A percentile compares a stretch with the other conserved stretches of the same genome.
These are phyloP conservation scores for Agraylea sexmaculata DNA, from an alignment of 1,140 invertebrate genomes.

Conservation along the genomic window DNA sequence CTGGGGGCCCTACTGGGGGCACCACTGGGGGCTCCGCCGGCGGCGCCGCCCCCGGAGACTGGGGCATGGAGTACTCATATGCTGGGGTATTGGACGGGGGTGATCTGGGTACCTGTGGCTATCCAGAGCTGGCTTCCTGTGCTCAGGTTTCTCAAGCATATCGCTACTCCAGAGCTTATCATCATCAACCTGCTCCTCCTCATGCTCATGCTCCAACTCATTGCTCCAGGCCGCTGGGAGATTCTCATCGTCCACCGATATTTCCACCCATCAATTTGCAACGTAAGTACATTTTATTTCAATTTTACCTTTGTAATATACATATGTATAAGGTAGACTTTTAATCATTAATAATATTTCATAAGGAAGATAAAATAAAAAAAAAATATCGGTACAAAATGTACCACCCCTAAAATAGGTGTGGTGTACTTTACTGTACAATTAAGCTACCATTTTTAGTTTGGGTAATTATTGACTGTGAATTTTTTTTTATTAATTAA, in stretches of 20 bases:
- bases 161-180: constrained; percentile 51
- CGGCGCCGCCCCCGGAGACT: constrained; percentile 8
- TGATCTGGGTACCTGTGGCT: constrained; percentile 47
- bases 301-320: too few species aligned
- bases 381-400: too few species aligned
- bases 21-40: background rate
- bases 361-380: too few species aligned
- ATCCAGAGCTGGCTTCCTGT: constrained; percentile 73
- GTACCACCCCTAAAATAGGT: too few species aligned
- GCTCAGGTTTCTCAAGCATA: constrained; percentile 76
- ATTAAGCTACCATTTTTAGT: too few species aligned
- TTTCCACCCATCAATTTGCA: constrained; percentile 41
- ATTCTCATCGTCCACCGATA: constrained; percentile 32
- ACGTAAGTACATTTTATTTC: constrained; percentile 35
- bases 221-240: constrained; percentile 33
- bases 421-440: too few species aligned
- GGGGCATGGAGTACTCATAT: constrained; percentile 39
- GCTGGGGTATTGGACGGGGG: constrained; percentile 25
- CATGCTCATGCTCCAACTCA: constrained; percentile 35
- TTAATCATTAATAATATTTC: too few species aligned
- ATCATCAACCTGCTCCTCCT: constrained; percentile 37
- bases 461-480: too few species aligned
- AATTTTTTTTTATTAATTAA: too few species aligned
- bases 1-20: constrained; percentile 9
- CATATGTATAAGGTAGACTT: too few species aligned